Percentiles rank a stretch among this genome's conserved stretches.
phyloP scores from a whole-genome alignment of 2,113 vertebrate species.

The Neotoma lepida region DNA sequence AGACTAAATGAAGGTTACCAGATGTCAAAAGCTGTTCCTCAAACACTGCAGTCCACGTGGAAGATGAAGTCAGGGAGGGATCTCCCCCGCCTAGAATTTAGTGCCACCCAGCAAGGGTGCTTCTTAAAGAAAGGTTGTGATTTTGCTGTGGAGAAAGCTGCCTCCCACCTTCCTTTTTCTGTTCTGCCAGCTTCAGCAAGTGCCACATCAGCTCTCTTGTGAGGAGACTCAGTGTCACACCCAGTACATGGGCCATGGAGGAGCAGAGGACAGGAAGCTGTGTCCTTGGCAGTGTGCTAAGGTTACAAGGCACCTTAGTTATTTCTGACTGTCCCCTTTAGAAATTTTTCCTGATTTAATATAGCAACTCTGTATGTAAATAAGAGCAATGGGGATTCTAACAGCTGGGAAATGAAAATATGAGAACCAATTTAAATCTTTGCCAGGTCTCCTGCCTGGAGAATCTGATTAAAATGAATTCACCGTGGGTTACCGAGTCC shows the following conservation, averaged over 20 bases:
- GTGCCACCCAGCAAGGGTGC: not conserved
- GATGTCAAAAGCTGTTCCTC: not conserved
- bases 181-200: not conserved
- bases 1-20: constrained; percentile 3
- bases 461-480: not conserved
- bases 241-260: not conserved
- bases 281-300: not conserved
- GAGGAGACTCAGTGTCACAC: not conserved
- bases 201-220: not conserved
- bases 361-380: not conserved
- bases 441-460: not conserved
- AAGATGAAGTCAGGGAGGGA: not conserved
- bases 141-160: not conserved
- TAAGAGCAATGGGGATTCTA: not conserved
- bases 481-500: not conserved
- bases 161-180: not conserved
- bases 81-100: not conserved
- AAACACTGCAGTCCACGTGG: not conserved
- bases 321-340: not conserved
- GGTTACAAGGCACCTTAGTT: not conserved
- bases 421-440: constrained; percentile 1
- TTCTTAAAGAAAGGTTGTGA: not conserved
- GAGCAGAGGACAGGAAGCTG: not conserved
- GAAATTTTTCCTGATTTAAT: not conserved
- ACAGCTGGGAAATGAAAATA: constrained; percentile 8